Evolutionary conservation across 2,797 vertebrate species (phyloP), one percentile per base, ranked within the genome.

Genomic region (Cossypha polioptera): DNA sequence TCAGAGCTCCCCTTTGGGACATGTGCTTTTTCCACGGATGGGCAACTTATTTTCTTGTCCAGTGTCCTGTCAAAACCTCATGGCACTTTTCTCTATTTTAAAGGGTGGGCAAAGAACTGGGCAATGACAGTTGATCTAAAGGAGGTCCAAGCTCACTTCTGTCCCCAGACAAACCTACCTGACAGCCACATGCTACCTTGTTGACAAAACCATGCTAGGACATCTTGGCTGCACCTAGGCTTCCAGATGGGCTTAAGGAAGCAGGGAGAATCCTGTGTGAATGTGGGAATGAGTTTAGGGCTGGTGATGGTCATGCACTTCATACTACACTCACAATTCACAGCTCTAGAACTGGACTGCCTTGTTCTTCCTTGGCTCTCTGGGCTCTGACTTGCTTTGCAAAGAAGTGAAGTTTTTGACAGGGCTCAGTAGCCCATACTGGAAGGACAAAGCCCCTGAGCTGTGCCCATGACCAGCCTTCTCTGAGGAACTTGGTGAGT

Each of bases 21-120:
- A 0, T 1, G 7, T 11, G n/a, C 17, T 67, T 40, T 57, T 67
- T 36, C 50, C n/a, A 66, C 1, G 7, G 16, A 15, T 45, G 8
- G 25, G 9, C 8, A 42, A 8, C 26, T 50, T 2, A 15, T 71
- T 74, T 77, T 86, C 55, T 38, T 72, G 22, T 61, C 72, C 36
- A 9, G 38, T 50, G 42, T 47, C 12, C 3, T 35, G 7, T 20
- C 24, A 62, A 67, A 48, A 8, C 35, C 33, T 71, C 19, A 2
- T 5, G 42, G 62, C 21, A 24, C 14, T 31, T 17, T 45, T 16
- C 38, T 47, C 36, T 48, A 0, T 40, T 66, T 40, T 8, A 33
- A 67, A 73, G 63, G 24, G 6, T 50, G 18, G 40, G 38, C n/a
- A 40, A 48, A n/a, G 59, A 55, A 38, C 33, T 6, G 35, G 73